Base-by-base conservation (phyloP, 2,888 invertebrate genomes). In the Myopa tessellatipennis region DNA sequence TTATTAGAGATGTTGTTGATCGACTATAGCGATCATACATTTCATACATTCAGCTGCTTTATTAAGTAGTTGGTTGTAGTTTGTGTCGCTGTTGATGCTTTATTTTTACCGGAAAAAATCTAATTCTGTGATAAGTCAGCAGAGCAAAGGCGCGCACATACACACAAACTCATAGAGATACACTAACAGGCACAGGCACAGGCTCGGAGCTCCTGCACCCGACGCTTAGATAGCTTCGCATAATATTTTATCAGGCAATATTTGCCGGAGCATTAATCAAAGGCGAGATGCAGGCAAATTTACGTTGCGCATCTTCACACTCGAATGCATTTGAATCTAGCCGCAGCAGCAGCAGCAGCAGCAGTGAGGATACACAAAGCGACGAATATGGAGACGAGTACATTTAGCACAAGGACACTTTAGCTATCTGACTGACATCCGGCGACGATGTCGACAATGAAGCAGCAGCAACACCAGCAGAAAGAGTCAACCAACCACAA, bases 191-290 rank as follows among this genome's bases (percentile, higher is more conserved):
- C 16, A 0, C 38, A 4, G 40, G n/a, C 40, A 36, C n/a, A 38
- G 40, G 4, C 38, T 6, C 34, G n/a, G 26, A n/a, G 18, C 12
- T 12, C 10, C 60, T 38, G 45, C 60, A 18, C 45, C 45, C 45
- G 61, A 61, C 26, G 73, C 45, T 60, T 34, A 16, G 73, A 36
- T 61, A 45, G 73, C 26, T 78, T 78, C 78, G 77, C 77, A 80
- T 80, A 74, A 81, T 80, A 68, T 80, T 81, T 80, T 80, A 81
- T 81, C 80, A 78, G 80, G 76, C 81, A 80, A 80, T 82, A 82
- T 82, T 82, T 81, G 81, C 80, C 81, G 80, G 81, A 78, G 79
- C 81, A 82, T 82, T 82, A 81, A 82, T 82, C 82, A 82, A 82
- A 82, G 81, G 78, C 79, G 81, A 81, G 80, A 81, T 81, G 81